A percentile compares a stretch with the other conserved stretches of the same genome.
Evolutionary conservation across 1,140 invertebrate species (phyloP).

Genomic region (Drosophila saltans): DNA sequence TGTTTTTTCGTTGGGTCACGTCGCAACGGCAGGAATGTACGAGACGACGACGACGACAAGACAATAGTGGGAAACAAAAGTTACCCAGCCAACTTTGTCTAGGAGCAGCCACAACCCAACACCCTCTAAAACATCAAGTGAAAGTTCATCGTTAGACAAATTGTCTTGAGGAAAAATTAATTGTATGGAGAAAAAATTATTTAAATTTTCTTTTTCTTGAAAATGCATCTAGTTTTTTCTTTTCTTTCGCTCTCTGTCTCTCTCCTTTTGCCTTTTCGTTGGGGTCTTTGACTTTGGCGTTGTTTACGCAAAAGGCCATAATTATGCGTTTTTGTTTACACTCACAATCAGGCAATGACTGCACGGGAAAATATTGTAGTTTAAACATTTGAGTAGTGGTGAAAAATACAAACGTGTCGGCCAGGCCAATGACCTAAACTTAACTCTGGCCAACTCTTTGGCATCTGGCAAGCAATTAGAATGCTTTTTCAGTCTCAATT

Average conservation of each 20-base stretch:
- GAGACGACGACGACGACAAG: neutral
- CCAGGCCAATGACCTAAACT: constrained; percentile 27
- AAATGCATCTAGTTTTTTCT: constrained; percentile 16
- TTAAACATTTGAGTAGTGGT: constrained; percentile 39
- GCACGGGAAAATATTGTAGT: constrained; percentile 39
- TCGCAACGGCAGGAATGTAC: constrained; percentile 43
- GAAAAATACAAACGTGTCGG: constrained; percentile 12
- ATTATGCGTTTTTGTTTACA: constrained; percentile 53
- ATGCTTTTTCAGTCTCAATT: constrained; percentile 16
- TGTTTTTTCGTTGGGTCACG: constrained; percentile 51
- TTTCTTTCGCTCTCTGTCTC: neutral
- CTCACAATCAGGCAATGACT: constrained; percentile 12
- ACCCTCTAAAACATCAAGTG: constrained; percentile 5
- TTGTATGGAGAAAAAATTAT: constrained; percentile 21
- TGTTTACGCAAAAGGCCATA: constrained; percentile 39
- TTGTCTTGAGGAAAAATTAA: constrained; percentile 19
- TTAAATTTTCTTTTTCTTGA: constrained; percentile 31
- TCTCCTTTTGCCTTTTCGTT: neutral
- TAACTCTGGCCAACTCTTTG: constrained; percentile 12
- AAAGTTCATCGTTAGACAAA: constrained; percentile 23
- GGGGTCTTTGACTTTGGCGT: constrained; percentile 20
- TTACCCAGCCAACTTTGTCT: neutral
- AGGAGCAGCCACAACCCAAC: neutral
- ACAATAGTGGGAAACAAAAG: constrained; percentile 21
- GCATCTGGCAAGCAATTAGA: constrained; percentile 30